A percentile compares a stretch with the other conserved stretches of the same genome.
These are phyloP conservation scores for Phyllostomus discolor DNA, from an alignment of 2,113 vertebrate genomes.

Conservation along the genomic window DNA sequence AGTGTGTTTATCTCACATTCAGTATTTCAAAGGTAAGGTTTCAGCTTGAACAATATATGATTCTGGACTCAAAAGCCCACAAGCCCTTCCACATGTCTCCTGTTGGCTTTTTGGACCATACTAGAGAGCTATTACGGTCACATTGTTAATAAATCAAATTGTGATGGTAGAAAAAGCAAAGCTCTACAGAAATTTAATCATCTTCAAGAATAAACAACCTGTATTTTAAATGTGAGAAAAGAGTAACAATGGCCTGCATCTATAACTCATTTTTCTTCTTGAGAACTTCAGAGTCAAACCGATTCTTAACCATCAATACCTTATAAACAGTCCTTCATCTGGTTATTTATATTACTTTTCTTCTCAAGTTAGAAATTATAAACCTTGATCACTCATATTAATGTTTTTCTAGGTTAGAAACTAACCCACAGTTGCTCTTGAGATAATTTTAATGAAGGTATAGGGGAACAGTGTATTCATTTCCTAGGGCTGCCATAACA, in stretches of 20 bases:
- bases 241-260: neutral
- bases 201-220: neutral
- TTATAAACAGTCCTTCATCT: neutral
- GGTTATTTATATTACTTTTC: neutral
- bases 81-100: neutral
- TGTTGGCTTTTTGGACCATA: neutral
- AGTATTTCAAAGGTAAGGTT: neutral
- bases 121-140: neutral
- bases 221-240: conserved; percentile 22
- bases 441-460: neutral
- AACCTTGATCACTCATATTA: neutral
- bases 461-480: neutral
- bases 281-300: neutral
- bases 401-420: neutral
- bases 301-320: neutral
- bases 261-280: neutral
- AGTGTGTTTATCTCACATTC: neutral
- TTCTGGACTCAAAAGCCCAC: neutral
- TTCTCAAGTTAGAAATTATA: neutral
- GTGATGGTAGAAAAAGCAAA: neutral
- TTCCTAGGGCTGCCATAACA: neutral
- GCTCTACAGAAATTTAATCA: neutral
- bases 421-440: neutral
- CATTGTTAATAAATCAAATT: neutral
- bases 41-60: neutral